Percentiles rank a stretch among this genome's conserved stretches.
phyloP scores from a whole-genome alignment of 2,888 invertebrate species.

The Drosophila kanekoi region DNA sequence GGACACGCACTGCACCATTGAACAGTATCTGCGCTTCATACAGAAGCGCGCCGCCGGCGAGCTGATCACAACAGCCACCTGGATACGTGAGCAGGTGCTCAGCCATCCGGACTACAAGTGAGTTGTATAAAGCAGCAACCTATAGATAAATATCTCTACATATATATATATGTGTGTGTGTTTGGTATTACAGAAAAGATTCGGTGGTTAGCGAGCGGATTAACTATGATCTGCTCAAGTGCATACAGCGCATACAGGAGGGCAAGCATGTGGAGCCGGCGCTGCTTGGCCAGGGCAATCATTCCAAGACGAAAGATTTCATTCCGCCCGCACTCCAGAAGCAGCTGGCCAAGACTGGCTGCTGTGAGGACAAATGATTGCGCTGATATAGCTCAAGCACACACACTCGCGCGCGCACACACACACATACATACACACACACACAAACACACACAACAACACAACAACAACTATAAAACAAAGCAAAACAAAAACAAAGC shows the following conservation, averaged over 20 bases:
- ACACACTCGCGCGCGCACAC: slow-evolving; percentile 1
- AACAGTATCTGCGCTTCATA: slow-evolving; percentile 97
- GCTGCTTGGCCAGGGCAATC: slow-evolving; percentile 90
- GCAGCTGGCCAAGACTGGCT: slow-evolving; percentile 83
- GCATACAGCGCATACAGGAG: slow-evolving; percentile 90
- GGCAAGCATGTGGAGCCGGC: slow-evolving; percentile 90
- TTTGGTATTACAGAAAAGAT: slow-evolving; percentile 88
- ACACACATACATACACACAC: slow-evolving; percentile 4
- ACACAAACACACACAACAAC: neutral
- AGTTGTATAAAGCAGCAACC: slow-evolving; percentile 69
- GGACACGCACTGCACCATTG: slow-evolving; percentile 98
- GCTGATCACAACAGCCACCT: slow-evolving; percentile 96
- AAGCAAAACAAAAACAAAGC: neutral
- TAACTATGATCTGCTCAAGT: slow-evolving; percentile 95
- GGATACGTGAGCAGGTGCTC: slow-evolving; percentile 96
- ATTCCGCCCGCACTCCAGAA: slow-evolving; percentile 92
- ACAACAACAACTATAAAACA: slow-evolving; percentile 5
- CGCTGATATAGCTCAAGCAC: slow-evolving; percentile 35
- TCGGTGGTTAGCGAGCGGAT: slow-evolving; percentile 95
- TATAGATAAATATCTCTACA: slow-evolving; percentile 26
- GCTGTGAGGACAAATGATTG: slow-evolving; percentile 82
- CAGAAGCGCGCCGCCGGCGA: slow-evolving; percentile 94
- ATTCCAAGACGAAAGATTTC: slow-evolving; percentile 93
- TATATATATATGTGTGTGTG: slow-evolving; percentile 64
- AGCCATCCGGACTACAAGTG: slow-evolving; percentile 96